Conservation (phyloP, 2,888 invertebrate species). For the Drosophila percnosoma region DNA sequence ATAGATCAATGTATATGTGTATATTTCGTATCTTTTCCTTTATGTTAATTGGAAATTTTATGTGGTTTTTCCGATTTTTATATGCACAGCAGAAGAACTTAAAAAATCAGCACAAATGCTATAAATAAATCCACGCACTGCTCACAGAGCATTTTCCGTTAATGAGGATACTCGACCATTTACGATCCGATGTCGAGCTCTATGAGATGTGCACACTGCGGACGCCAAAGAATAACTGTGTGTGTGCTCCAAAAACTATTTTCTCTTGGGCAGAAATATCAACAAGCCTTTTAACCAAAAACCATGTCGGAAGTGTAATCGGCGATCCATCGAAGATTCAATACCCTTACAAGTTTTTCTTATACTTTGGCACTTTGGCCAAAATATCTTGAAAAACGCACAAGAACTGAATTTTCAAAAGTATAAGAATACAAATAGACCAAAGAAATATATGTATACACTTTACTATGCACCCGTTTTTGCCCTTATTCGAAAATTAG, state of each 20-base stretch:
- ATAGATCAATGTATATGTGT: not conserved
- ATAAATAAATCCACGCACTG: constrained; percentile 72
- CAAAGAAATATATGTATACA: too few relatives aligned
- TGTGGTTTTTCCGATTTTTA: constrained; percentile 19
- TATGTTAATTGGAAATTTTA: constrained; percentile 40
- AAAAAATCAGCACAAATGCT: constrained; percentile 64
- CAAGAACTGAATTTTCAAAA: not conserved
- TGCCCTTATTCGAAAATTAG: not conserved
- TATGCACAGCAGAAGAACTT: constrained; percentile 21
- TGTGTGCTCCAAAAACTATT: constrained; percentile 52
- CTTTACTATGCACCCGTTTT: not conserved
- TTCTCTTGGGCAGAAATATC: constrained; percentile 39
- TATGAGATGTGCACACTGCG: constrained; percentile 43
- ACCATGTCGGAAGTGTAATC: not conserved
- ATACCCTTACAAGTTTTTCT: constrained; percentile 12
- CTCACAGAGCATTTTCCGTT: constrained; percentile 46
- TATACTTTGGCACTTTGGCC: not conserved
- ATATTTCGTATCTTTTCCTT: not conserved
- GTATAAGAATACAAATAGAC: not conserved
- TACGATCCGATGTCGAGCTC: constrained; percentile 30
- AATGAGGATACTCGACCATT: constrained; percentile 19
- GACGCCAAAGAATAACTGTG: constrained; percentile 65
- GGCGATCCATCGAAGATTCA: not conserved
- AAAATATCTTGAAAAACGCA: not conserved
- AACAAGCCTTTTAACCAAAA: constrained; percentile 5